phyloP scores from a whole-genome alignment of 1,140 invertebrate species.

The Babylonia areolata region DNA sequence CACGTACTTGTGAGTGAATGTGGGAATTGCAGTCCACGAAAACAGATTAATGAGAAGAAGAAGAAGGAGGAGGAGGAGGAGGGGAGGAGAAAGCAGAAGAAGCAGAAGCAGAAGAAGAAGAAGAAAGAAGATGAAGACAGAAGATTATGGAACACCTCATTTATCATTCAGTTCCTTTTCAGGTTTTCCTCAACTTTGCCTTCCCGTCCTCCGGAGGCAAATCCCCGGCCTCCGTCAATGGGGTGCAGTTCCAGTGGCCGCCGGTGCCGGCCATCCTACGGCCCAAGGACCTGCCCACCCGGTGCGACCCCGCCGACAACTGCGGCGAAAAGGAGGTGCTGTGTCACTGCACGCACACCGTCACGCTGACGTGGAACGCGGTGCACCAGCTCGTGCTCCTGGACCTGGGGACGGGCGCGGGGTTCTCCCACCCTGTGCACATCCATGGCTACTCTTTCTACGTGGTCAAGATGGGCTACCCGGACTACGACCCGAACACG shows the following conservation, averaged over 20 bases:
- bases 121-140: no score
- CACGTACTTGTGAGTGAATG: no score
- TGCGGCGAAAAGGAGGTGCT: neutral
- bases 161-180: no score
- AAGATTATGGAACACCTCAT: no score
- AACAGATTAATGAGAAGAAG: no score
- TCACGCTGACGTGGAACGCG: neutral
- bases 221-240: slow-evolving; percentile 48
- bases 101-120: no score
- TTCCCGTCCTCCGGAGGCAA: slow-evolving; percentile 52
- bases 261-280: slow-evolving; percentile 59
- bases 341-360: slow-evolving; percentile 7
- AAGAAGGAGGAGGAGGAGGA: no score
- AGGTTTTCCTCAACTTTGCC: slow-evolving; percentile 64
- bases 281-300: slow-evolving; percentile 25
- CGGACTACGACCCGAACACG: neutral
- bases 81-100: no score
- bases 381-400: slow-evolving; percentile 62
- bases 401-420: slow-evolving; percentile 80
- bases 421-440: slow-evolving; percentile 82
- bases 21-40: no score
- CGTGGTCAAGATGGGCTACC: slow-evolving; percentile 78
- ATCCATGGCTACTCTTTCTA: slow-evolving; percentile 77
- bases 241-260: slow-evolving; percentile 53
- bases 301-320: neutral